Conservation (phyloP, 2,113 vertebrate genomes). For the Leptocoma aspasia region DNA sequence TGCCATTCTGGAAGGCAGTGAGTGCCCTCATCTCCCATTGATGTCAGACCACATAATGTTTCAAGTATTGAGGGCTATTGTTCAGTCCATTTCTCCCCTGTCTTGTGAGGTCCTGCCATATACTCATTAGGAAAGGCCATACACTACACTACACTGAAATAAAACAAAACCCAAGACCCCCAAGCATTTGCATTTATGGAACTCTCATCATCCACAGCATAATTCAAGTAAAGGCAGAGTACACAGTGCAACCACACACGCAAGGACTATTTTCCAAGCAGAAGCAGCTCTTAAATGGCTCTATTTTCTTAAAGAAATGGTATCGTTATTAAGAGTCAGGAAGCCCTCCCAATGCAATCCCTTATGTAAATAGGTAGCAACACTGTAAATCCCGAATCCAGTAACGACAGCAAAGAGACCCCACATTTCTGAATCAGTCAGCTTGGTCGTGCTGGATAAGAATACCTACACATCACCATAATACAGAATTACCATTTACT, state of each 20-base stretch:
- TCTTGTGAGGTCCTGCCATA: conserved; percentile 5
- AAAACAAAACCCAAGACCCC: not conserved
- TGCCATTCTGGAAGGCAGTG: not conserved
- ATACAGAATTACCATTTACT: not conserved
- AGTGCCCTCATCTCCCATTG: not conserved
- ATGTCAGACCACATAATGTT: not conserved
- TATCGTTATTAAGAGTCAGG: not conserved
- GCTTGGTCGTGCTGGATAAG: not conserved
- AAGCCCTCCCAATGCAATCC: not conserved
- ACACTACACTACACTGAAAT: not conserved
- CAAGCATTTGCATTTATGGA: not conserved
- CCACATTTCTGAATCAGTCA: not conserved
- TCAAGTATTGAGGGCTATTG: not conserved
- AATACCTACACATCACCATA: not conserved
- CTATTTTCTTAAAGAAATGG: not conserved
- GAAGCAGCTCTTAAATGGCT: not conserved
- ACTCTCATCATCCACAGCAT: not conserved
- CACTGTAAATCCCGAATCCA: not conserved
- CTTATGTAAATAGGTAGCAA: not conserved
- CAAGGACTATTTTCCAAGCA: not conserved
- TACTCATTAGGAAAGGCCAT: not conserved
- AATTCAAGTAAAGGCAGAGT: not conserved
- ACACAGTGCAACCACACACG: not conserved
- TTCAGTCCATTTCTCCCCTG: not conserved
- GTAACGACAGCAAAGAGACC: not conserved